Conservation (phyloP, 1,140 invertebrate species). For the Dendroctonus valens region DNA sequence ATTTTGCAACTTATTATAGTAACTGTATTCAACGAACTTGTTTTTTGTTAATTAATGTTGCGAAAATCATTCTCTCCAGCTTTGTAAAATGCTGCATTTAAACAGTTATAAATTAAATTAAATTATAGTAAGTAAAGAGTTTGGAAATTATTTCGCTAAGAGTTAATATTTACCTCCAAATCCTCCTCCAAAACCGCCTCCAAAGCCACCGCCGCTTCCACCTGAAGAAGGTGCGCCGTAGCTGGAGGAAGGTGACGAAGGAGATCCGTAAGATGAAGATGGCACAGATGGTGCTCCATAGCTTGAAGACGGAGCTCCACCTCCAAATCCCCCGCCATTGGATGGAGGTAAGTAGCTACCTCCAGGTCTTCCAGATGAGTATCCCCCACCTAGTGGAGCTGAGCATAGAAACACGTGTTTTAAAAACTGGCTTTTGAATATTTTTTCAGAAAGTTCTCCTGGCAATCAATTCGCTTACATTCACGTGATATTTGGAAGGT, state of each 20-base stretch:
- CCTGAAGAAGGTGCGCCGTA: slow-evolving; percentile 52
- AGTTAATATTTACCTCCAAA: slow-evolving; percentile 34
- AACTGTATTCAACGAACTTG: too few species aligned
- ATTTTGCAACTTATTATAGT: too few species aligned
- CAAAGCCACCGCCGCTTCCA: slow-evolving; percentile 36
- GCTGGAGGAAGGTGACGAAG: slow-evolving; percentile 43
- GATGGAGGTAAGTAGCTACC: slow-evolving; percentile 43
- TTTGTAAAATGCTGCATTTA: too few species aligned
- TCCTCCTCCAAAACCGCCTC: slow-evolving; percentile 37
- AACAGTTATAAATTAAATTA: not conserved
- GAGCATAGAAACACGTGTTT: not conserved
- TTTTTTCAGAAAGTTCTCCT: too few species aligned
- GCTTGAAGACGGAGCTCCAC: slow-evolving; percentile 48
- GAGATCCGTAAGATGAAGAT: slow-evolving; percentile 52
- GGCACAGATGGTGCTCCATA: slow-evolving; percentile 49
- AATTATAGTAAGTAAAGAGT: not conserved
- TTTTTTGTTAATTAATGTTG: too few species aligned
- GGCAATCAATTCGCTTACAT: too few species aligned
- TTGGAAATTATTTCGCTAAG: not conserved
- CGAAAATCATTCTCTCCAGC: too few species aligned
- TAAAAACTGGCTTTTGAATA: too few species aligned
- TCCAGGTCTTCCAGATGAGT: slow-evolving; percentile 40
- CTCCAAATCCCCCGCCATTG: slow-evolving; percentile 24
- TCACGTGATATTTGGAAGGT: too few species aligned
- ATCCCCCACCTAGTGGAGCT: slow-evolving; percentile 38